These are phyloP conservation scores for Bergia puertoricense DNA, from an alignment of 92 coral and sea anemone species.

Conservation along the genomic window DNA sequence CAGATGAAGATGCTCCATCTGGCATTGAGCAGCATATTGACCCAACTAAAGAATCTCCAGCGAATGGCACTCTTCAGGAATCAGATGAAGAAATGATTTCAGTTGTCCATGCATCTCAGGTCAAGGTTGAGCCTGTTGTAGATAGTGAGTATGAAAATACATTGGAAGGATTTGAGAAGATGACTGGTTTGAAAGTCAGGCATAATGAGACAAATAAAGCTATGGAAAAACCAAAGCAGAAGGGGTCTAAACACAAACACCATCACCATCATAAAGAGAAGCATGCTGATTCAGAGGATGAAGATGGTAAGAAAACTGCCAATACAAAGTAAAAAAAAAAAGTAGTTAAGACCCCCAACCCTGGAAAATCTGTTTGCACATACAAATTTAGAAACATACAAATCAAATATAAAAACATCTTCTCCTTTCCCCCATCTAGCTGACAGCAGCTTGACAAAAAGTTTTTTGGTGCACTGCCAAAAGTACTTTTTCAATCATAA, in stretches of 20 bases:
- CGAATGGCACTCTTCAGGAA: slow-evolving; percentile 11
- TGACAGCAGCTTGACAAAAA: too few relatives aligned
- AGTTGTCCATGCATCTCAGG: slow-evolving; percentile 34
- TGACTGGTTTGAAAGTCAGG: slow-evolving; percentile 29
- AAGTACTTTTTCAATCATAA: too few relatives aligned
- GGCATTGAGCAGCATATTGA: background rate
- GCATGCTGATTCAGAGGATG: slow-evolving; percentile 18
- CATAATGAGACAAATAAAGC: background rate
- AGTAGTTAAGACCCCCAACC: too few relatives aligned
- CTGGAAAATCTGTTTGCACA: too few relatives aligned
- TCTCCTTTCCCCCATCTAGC: too few relatives aligned
- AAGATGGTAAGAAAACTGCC: slow-evolving; percentile 24
- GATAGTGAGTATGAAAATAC: slow-evolving; percentile 28
- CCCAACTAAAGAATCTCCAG: background rate
- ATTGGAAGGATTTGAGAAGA: slow-evolving; percentile 35
- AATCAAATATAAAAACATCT: too few relatives aligned
- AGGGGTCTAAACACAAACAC: slow-evolving; percentile 20
- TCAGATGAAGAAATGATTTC: slow-evolving; percentile 33
- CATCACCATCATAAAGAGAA: slow-evolving; percentile 20
- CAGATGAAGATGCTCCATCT: slow-evolving; percentile 34
- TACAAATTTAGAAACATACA: too few relatives aligned
- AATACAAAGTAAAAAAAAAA: background rate
- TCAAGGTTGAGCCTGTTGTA: slow-evolving; percentile 28
- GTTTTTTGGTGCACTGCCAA: too few relatives aligned
- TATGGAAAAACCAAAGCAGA: background rate